Evolutionary conservation across 2,888 invertebrate species (phyloP), one percentile per base, ranked within the genome.

Genomic region (Thereva unica): DNA sequence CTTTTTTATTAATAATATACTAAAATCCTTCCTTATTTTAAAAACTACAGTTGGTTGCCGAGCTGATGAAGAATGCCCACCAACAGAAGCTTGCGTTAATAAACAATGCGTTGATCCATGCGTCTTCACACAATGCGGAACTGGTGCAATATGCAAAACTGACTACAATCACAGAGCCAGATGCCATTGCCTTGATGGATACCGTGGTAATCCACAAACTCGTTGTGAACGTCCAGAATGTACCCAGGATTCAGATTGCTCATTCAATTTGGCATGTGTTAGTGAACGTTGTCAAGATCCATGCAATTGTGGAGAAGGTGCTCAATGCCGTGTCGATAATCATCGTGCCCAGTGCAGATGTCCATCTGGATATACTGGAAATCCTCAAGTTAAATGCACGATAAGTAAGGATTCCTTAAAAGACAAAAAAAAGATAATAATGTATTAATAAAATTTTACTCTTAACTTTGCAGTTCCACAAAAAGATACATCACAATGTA

Each of bases 51-150:
- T 92, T 72, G 93, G 95, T 73, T 95, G 95, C 75, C 87, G 91
- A 73, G 87, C 89, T 55, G 92, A 95, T 77, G 88, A 88, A 63
- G 93, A 94, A 72, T 95, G 95, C 77, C 87, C 92, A 4, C 84
- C 90, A 59, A 88, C 87, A 52, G 89, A 93, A 79, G 89, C 91
- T 35, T 95, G 95, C 75, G 86, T 93, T 72, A 89, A 92, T 75
- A 86, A 88, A 68, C 87, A 91, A 75, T 95, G 95, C 77, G 82
- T 88, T 8, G 89, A 93, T 77, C 89, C 92, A 2, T 95, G 94
- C 74, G 80, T 85, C 1, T 88, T 88, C 72, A 88, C 91, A 0
- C 91, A 90, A 63, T 95, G 95, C 75, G 94, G 94, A 23, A 72
- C 81, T 0, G 89, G 91, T 70, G 93, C 94, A n/a, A 82, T 87